A percentile compares a stretch with the other conserved stretches of the same genome.
These are phyloP conservation scores for Hippopotamus amphibius DNA, from an alignment of 2,113 vertebrate species.

Conservation along the genomic window DNA sequence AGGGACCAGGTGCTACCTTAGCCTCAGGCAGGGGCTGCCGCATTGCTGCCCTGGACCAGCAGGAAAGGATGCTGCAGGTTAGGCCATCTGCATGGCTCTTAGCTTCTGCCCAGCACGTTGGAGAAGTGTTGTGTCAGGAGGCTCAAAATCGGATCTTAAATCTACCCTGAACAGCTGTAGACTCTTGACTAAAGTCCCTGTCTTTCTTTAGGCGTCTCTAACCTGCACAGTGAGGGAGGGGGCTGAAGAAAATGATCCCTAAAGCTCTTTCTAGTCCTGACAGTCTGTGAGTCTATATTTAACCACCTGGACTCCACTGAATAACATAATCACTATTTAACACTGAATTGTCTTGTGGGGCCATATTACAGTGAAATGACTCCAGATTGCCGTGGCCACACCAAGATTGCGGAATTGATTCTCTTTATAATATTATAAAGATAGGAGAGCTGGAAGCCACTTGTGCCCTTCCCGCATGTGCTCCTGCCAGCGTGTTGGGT, in stretches of 20 bases:
- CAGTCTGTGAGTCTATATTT: neutral
- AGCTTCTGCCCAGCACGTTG: neutral
- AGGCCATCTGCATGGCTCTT: neutral
- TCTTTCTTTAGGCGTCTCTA: neutral
- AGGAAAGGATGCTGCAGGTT: neutral
- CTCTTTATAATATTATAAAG: neutral
- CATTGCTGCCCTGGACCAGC: neutral
- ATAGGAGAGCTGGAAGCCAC: neutral
- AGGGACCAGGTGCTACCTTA: accelerated
- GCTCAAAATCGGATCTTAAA: neutral
- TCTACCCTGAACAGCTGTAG: neutral
- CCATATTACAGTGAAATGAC: neutral
- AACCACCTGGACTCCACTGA: neutral
- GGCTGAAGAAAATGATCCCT: neutral
- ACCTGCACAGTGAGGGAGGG: neutral
- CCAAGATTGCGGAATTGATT: neutral
- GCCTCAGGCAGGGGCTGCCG: neutral
- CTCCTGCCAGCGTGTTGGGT: neutral
- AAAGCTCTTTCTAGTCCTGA: neutral
- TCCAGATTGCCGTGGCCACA: neutral
- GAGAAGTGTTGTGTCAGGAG: neutral
- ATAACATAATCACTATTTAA: neutral
- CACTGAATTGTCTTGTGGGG: neutral
- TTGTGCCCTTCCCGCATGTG: neutral
- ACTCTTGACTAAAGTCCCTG: neutral